Evolutionary conservation across 2,797 vertebrate genomes (phyloP).

Genomic region (Phalloptychus januarius): DNA sequence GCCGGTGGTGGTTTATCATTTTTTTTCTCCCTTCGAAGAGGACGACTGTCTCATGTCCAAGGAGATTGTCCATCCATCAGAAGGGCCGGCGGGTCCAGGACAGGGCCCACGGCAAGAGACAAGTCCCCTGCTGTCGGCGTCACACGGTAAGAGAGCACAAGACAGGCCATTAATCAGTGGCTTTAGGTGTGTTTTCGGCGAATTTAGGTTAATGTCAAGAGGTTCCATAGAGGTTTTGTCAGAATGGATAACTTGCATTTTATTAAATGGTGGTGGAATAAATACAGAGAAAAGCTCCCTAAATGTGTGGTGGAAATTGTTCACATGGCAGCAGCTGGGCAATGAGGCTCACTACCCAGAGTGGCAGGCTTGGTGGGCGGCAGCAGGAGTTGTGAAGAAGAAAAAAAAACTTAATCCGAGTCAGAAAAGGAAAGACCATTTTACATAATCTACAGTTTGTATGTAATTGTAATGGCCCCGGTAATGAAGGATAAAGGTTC

Average conservation of each 20-base stretch:
- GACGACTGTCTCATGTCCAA: slow-evolving; percentile 92
- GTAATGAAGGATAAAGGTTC: not conserved
- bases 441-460: not conserved
- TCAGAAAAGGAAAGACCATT: not conserved
- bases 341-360: not conserved
- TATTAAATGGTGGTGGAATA: not conserved
- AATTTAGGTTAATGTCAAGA: slow-evolving; percentile 11
- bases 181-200: not conserved
- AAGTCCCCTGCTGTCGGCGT: slow-evolving; percentile 62
- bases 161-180: not conserved
- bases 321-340: not conserved
- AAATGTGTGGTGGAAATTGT: not conserved
- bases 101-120: slow-evolving; percentile 77
- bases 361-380: not conserved
- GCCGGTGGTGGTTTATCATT: slow-evolving; percentile 15
- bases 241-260: slow-evolving; percentile 4
- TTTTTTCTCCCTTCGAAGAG: slow-evolving; percentile 37
- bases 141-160: slow-evolving; percentile 68
- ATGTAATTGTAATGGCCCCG: not conserved
- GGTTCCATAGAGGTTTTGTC: not conserved
- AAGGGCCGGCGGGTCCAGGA: slow-evolving; percentile 86
- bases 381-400: not conserved
- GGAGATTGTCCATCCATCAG: slow-evolving; percentile 84
- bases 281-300: not conserved
- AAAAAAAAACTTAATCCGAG: not conserved